phyloP scores from a whole-genome alignment of 2,113 vertebrate genomes.

The Ceyx margarethae region DNA sequence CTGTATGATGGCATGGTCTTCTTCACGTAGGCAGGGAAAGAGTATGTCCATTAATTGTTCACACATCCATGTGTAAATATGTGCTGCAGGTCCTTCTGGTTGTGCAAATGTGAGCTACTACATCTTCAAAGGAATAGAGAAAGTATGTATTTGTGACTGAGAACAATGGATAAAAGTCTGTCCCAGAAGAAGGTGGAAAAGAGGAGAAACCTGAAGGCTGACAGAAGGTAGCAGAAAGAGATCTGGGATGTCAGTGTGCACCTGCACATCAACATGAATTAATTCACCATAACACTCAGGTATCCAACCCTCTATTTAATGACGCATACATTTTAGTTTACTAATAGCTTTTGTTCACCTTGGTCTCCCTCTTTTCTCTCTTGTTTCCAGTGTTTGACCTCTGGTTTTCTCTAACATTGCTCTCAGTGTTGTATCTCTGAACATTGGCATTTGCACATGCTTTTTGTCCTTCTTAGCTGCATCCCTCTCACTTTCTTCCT shows the following conservation, averaged over 20 bases:
- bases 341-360: neutral
- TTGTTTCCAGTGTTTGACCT: neutral
- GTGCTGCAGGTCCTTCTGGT: neutral
- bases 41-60: fast-evolving
- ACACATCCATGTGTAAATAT: fast-evolving
- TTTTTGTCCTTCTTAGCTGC: neutral
- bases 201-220: neutral
- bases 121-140: neutral
- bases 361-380: neutral
- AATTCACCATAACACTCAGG: neutral
- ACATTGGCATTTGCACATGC: neutral
- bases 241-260: neutral
- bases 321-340: neutral
- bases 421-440: neutral
- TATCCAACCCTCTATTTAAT: neutral
- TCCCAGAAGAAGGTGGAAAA: neutral
- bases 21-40: fast-evolving
- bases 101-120: neutral
- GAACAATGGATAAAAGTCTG: neutral
- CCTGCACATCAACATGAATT: neutral
- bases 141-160: neutral
- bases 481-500: neutral
- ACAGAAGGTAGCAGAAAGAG: neutral
- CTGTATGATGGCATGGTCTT: fast-evolving
- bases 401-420: neutral